Conservation (phyloP, 2,797 vertebrate species). For the Halcyon leucocephala region DNA sequence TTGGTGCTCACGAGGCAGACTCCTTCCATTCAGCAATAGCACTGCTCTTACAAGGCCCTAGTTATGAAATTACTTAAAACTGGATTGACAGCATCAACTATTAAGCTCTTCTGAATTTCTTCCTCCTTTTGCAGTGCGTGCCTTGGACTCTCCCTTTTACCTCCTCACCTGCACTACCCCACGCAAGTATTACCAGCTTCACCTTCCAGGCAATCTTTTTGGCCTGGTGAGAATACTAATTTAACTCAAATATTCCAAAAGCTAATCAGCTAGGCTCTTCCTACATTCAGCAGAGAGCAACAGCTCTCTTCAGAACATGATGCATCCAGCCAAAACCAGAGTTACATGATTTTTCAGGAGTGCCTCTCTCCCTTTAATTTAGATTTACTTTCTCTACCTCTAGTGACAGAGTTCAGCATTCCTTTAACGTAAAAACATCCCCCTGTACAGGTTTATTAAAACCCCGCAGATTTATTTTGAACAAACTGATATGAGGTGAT, state of each 20-base stretch:
- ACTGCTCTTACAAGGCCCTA: neutral
- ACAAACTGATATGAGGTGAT: neutral
- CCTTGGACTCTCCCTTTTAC: neutral
- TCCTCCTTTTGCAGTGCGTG: neutral
- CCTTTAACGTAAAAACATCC: neutral
- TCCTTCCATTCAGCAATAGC: neutral
- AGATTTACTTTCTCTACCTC: neutral
- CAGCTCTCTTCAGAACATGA: neutral
- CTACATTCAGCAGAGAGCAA: neutral
- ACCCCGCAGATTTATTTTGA: neutral
- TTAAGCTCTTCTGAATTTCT: neutral
- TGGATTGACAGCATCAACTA: neutral
- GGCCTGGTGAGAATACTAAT: neutral
- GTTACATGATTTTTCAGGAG: neutral
- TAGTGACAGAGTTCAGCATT: neutral
- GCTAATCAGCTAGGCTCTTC: neutral
- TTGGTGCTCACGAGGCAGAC: neutral
- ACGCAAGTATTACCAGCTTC: neutral
- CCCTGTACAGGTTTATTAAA: neutral
- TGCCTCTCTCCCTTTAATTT: neutral
- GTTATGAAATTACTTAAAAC: neutral
- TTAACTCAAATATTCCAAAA: neutral
- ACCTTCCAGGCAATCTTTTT: neutral
- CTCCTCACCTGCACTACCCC: neutral
- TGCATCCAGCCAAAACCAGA: neutral